A percentile compares a stretch with the other conserved stretches of the same genome.
phyloP scores from a whole-genome alignment of 2,888 invertebrate species.

The Pseudoips prasinana region DNA sequence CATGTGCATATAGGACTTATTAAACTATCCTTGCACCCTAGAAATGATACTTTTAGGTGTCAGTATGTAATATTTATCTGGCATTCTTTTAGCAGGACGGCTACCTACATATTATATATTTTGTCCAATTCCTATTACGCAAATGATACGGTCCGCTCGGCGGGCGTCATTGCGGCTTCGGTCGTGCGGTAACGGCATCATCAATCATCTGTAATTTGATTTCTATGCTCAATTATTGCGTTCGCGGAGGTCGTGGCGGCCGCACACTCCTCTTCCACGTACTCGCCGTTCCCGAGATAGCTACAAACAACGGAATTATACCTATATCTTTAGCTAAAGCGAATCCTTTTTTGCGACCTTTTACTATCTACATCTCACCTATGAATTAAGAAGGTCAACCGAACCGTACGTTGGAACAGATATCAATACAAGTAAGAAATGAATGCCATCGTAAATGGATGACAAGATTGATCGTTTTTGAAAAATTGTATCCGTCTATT shows the following conservation, averaged over 20 bases:
- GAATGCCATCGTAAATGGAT: constrained; percentile 5
- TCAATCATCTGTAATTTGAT: constrained; percentile 82
- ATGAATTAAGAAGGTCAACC: not conserved
- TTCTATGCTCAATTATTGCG: constrained; percentile 82
- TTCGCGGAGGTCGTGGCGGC: constrained; percentile 73
- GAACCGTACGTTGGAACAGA: too few species aligned
- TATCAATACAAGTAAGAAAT: constrained; percentile 1
- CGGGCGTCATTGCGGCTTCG: constrained; percentile 71
- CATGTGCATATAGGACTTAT: too few species aligned
- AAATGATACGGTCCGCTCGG: constrained; percentile 71
- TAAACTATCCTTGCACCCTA: too few species aligned
- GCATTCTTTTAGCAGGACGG: too few species aligned
- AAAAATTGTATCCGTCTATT: constrained; percentile 16
- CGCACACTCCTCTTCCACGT: constrained; percentile 61
- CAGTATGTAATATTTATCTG: too few species aligned
- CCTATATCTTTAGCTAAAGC: constrained; percentile 32
- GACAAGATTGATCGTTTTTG: constrained; percentile 15
- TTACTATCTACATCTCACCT: not conserved
- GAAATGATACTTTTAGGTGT: too few species aligned
- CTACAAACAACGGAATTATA: constrained; percentile 32
- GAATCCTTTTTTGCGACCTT: constrained; percentile 6
- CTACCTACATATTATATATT: constrained; percentile 40
- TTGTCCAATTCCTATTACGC: constrained; percentile 71
- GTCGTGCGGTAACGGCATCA: constrained; percentile 79
- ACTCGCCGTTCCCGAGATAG: constrained; percentile 45